Base-by-base conservation (phyloP, 1,140 invertebrate genomes). In the Drosophila malerkotliana region DNA sequence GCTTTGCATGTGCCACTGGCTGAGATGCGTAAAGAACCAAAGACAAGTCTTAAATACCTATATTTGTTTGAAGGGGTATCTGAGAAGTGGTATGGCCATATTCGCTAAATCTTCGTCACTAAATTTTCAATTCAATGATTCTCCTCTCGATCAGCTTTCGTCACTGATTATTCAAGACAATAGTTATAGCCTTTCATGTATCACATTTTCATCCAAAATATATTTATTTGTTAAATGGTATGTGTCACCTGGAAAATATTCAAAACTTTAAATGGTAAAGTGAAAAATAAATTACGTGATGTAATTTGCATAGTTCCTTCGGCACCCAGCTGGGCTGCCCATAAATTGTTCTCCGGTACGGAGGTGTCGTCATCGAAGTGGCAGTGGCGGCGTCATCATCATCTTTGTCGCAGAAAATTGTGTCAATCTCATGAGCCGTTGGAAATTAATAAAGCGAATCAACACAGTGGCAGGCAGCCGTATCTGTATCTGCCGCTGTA, bases 381-480 rank as follows among this genome's bases (percentile, higher is more conserved):
- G 30, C 28, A 3, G 8, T 10, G n/a, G 39, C 61, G 64, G 3
- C 15, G 15, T 30, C 64, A 49, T 68, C 66, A 69, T 69, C 44
- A n/a, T 47, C 8, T 69, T 51, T 48, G 63, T 8, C 8, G 15
- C 41, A 15, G 41, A 44, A 47, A 84, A 67, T 79, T 76, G 80
- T 83, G 79, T 84, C 79, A 79, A 77, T 76, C 79, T 75, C 64
- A 67, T 76, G 64, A 75, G 28, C 28, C 28, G 57, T 58, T 73
- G 57, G 63, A 73, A 76, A 79, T 76, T 76, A 79, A 79, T 79
- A 80, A 74, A 73, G 77, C 71, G 76, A 45, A 34, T 26, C 73
- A 58, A 58, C 44, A 53, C 49, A 53, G 49, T 48, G 21, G 37
- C 44, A 39, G 32, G 44, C 44, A 18, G 18, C 44, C 44, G 44